Percentiles rank a stretch among this genome's conserved stretches.
phyloP scores from a whole-genome alignment of 2,113 vertebrate species.

The Gallinago undulata region DNA sequence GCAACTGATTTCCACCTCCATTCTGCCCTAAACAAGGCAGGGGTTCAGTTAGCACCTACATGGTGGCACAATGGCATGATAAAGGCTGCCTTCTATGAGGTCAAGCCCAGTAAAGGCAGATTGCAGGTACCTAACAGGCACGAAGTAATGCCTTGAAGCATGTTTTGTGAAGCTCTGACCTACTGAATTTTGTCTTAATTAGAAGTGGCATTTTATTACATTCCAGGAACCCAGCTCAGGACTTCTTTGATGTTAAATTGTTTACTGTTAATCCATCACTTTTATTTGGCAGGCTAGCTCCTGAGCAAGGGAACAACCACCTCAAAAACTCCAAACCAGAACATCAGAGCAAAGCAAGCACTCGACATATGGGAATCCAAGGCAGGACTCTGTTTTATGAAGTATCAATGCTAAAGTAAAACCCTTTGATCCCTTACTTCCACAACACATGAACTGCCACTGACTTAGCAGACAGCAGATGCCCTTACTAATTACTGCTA shows the following conservation, averaged over 20 bases:
- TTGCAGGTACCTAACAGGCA: neutral
- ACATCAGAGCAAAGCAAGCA: neutral
- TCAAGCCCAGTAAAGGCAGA: neutral
- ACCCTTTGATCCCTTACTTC: neutral
- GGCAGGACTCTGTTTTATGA: neutral
- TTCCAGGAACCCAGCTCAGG: neutral
- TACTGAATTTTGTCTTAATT: neutral
- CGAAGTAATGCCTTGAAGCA: neutral
- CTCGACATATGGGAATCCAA: neutral
- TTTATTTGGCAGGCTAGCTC: neutral
- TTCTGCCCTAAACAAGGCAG: neutral
- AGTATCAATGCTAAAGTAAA: neutral
- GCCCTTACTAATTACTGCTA: constrained; percentile 52
- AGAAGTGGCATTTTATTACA: neutral
- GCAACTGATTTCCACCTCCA: neutral
- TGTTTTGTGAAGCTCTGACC: neutral
- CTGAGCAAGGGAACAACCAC: neutral
- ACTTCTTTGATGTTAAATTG: neutral
- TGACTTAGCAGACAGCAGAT: constrained; percentile 46
- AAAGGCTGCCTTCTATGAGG: neutral
- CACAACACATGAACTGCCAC: neutral
- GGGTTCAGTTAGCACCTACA: neutral
- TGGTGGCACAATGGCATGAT: neutral
- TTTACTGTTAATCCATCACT: neutral
- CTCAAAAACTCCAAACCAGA: neutral